These are phyloP conservation scores for Cladorhizidae sp. DNA, from an alignment of 37 sponge, comb jelly and placozoan species.

Conservation along the genomic window DNA sequence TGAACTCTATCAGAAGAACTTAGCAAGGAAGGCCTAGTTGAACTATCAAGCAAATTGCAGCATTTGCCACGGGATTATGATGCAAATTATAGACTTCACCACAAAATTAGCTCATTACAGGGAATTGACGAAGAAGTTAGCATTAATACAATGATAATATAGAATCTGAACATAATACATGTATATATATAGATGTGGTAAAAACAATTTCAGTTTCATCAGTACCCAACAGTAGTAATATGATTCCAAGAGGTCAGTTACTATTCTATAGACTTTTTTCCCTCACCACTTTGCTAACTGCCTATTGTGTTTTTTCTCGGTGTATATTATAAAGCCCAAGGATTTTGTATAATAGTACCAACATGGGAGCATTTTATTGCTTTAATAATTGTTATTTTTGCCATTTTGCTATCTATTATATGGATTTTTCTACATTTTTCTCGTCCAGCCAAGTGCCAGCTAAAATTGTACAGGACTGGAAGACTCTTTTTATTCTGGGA, in stretches of 20 bases:
- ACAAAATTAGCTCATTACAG: slow-evolving; percentile 76
- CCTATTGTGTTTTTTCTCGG: too few species aligned
- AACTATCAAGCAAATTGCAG: slow-evolving; percentile 61
- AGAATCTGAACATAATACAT: too few species aligned
- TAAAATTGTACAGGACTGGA: slow-evolving; percentile 84
- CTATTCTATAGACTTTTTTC: too few species aligned
- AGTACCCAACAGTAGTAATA: not conserved
- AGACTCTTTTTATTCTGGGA: slow-evolving; percentile 75
- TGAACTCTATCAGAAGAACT: slow-evolving; percentile 34
- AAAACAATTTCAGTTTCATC: not conserved
- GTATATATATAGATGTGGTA: too few species aligned
- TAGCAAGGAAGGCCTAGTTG: slow-evolving; percentile 39
- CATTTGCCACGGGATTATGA: slow-evolving; percentile 53
- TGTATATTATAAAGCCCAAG: too few species aligned
- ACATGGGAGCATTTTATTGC: too few species aligned
- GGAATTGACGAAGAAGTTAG: slow-evolving; percentile 72
- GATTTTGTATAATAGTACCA: too few species aligned
- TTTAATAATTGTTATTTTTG: too few species aligned
- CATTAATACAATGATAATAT: not conserved
- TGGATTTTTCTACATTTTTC: not conserved
- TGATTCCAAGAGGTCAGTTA: too few species aligned
- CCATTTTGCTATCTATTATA: not conserved
- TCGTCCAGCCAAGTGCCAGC: slow-evolving; percentile 65
- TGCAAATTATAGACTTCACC: slow-evolving; percentile 78
- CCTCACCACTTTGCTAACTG: too few species aligned